Evolutionary conservation across 2,888 invertebrate species (phyloP), one percentile per base, ranked within the genome.

Genomic region (Drosophila antonietae): DNA sequence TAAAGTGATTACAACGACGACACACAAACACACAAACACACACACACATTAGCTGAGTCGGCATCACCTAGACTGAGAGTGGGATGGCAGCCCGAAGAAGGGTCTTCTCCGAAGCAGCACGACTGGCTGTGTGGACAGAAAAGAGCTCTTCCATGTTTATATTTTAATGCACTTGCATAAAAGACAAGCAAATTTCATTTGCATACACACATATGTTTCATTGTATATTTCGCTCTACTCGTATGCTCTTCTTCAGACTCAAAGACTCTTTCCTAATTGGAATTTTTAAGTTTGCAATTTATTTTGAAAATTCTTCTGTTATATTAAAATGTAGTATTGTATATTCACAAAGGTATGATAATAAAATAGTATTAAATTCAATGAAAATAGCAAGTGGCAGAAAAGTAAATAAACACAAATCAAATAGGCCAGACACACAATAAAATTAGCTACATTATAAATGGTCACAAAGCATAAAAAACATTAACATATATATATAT

Each of bases 1-100:
- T 83, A 86, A 83, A 83, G 88, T 83, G 83, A 88, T 88, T 88
- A 88, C 83, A 83, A 74, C 68, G 61, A 66, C 69, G 63, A 58
- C 47, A 58, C 49, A 53, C 35, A 56, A 35, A 53, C 49, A 68
- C 49, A 33, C 10, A 44, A 51, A 55, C 55, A 52, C 49, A 59
- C 33, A 31, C 37, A 43, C 51, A 57, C 51, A 68, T 62, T 35
- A 33, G 55, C 53, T 37, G 18, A 59, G 55, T 56, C 37, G 15
- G 53, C 63, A 47, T 23, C 35, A 31, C 23, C 70, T 60, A 41
- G 46, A n/a, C 60, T 68, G 58, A 28, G 59, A 20, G 51, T 8
- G 39, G 18, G 15, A 37, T 23, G 31, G 20, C 35, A 44, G 47
- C 51, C 47, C 44, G 53, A 23, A 39, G 55, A 62, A 58, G 46